Evolutionary conservation across 2,797 vertebrate genomes (phyloP), one percentile per base, ranked within the genome.

Genomic region (Australoheros facetus): DNA sequence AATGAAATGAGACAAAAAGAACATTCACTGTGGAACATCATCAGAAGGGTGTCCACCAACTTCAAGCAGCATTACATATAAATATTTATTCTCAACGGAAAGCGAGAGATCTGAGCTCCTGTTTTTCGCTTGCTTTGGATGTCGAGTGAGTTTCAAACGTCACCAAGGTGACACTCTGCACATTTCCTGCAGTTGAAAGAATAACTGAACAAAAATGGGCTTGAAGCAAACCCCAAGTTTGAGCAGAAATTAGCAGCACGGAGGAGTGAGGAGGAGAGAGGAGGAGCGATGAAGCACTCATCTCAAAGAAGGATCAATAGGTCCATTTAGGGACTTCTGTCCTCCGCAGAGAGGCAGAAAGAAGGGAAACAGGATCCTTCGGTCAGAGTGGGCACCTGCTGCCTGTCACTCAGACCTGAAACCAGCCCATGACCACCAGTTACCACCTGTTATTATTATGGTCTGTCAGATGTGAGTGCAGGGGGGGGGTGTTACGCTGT

Each of bases 251-350:
- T 11, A n/a, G 26, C 3, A 4, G 28, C 28, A 26, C 3, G 26
- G 26, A 26, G 26, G 26, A 26, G 26, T 3, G 26, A 26, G 26
- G 26, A 26, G 26, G 26, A 58, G 60, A 72, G 75, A 69, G 72
- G 71, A 45, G 23, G 11, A 53, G 30, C 10, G 26, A 45, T 5
- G 13, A 48, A 6, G 34, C 4, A 12, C 10, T 60, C 64, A 83
- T 56, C 62, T 85, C 72, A 87, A 78, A 79, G 78, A 75, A 69
- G 62, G 16, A 54, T 62, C 79, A 28, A 77, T 58, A 66, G 0
- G 56, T 60, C 85, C 79, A 58, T 86, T 85, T 87, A 88, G 79
- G 85, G 85, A 60, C 83, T 85, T 90, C 80, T 77, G 85, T 76
- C 57, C 70, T 71, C 12, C 1, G 7, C 0, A 2, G 12, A 11